These are phyloP conservation scores for Eubucco bourcierii DNA, from an alignment of 2,113 vertebrate species.

Conservation along the genomic window DNA sequence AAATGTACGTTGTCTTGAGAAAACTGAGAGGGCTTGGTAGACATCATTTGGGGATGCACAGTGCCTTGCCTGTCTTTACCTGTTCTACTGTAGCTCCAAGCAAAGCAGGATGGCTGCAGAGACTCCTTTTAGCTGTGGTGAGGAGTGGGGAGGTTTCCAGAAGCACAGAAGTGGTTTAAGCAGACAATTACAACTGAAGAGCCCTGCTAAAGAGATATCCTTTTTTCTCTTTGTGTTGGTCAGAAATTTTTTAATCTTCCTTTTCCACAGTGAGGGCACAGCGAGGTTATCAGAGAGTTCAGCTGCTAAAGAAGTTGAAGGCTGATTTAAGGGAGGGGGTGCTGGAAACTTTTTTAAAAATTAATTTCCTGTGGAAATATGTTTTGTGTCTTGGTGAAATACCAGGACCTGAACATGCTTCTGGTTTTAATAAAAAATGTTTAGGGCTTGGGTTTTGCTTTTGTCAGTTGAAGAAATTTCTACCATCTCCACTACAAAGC, in stretches of 20 bases:
- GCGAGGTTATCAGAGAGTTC: conserved; percentile 41
- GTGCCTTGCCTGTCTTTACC: not conserved
- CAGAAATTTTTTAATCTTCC: conserved; percentile 8
- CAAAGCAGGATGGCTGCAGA: not conserved
- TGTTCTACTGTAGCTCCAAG: not conserved
- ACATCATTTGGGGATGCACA: rapidly evolving
- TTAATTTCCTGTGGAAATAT: conserved; percentile 57
- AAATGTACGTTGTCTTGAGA: not conserved
- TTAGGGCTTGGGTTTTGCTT: conserved; percentile 24
- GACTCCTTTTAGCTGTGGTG: not conserved
- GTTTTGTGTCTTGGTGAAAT: conserved; percentile 50
- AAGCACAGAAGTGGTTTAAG: not conserved
- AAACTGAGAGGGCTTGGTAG: not conserved
- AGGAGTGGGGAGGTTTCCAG: not conserved
- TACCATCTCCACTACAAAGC: conserved; percentile 30
- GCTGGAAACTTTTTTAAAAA: conserved; percentile 45
- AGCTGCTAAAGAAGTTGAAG: conserved; percentile 19
- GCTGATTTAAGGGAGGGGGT: conserved; percentile 7
- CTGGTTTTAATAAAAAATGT: conserved; percentile 61
- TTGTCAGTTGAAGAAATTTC: conserved; percentile 30
- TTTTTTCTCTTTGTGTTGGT: not conserved
- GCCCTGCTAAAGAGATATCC: not conserved
- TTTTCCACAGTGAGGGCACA: not conserved
- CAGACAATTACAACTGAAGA: not conserved
- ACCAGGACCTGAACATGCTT: not conserved